These are phyloP conservation scores for Papilio elwesi DNA, from an alignment of 2,888 invertebrate genomes.

Conservation along the genomic window DNA sequence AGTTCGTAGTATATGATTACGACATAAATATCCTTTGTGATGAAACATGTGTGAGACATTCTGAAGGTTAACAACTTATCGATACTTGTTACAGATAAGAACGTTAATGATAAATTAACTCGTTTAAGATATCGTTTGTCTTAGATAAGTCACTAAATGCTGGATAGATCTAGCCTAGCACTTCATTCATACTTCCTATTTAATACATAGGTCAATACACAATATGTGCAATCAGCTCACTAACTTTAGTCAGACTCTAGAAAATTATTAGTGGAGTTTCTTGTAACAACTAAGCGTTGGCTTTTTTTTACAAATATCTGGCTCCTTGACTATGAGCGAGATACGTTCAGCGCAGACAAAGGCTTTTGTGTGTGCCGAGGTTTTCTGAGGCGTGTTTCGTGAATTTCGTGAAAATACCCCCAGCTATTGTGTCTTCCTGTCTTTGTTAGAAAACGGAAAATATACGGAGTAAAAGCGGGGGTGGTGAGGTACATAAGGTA, in stretches of 20 bases:
- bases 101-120: slow-evolving; percentile 38
- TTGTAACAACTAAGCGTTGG: too few species aligned
- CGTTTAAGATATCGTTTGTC: slow-evolving; percentile 26
- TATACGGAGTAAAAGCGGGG: neutral
- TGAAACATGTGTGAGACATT: slow-evolving; percentile 31
- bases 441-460: slow-evolving; percentile 30
- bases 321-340: slow-evolving; percentile 50
- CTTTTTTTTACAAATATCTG: neutral
- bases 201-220: too few species aligned
- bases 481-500: neutral
- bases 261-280: too few species aligned
- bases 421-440: slow-evolving; percentile 29
- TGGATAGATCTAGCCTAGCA: slow-evolving; percentile 17
- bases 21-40: slow-evolving; percentile 30
- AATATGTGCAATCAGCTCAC: too few species aligned
- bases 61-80: slow-evolving; percentile 37
- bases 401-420: slow-evolving; percentile 36
- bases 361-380: slow-evolving; percentile 49
- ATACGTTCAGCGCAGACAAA: slow-evolving; percentile 52
- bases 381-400: slow-evolving; percentile 44
- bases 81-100: slow-evolving; percentile 33
- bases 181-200: slow-evolving; percentile 33
- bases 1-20: neutral
- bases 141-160: slow-evolving; percentile 34
- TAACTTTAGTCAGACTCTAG: too few species aligned